Conservation (phyloP, 2,113 vertebrate genomes). For the Tapirus terrestris region DNA sequence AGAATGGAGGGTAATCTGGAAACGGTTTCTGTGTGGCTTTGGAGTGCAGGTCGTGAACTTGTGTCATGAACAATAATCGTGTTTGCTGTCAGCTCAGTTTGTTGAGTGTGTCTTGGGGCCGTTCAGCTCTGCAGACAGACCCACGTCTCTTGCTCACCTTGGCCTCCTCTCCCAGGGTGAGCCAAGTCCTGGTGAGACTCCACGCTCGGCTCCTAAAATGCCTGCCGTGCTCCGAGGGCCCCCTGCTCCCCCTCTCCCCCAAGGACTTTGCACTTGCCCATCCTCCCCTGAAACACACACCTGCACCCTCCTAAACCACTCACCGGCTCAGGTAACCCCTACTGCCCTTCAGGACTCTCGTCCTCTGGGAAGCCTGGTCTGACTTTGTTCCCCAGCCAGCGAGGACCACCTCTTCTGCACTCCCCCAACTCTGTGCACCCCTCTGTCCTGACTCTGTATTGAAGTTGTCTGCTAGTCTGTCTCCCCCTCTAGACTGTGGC, state of each 20-base stretch:
- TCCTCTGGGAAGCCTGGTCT: not conserved
- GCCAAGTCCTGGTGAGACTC: too few species aligned
- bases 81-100: not conserved
- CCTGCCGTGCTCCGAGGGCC: not conserved
- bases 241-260: fast-evolving
- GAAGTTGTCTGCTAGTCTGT: not conserved
- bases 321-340: fast-evolving
- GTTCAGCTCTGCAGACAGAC: not conserved
- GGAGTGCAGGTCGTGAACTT: not conserved
- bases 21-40: not conserved
- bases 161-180: not conserved
- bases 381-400: not conserved
- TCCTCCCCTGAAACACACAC: not conserved
- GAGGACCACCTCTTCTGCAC: not conserved
- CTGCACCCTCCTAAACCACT: not conserved
- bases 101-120: not conserved
- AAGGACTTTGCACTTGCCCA: not conserved
- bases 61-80: not conserved
- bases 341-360: too few species aligned
- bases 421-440: not conserved
- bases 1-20: not conserved
- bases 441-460: not conserved
- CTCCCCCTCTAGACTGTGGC: not conserved
- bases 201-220: not conserved
- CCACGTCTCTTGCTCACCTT: not conserved